phyloP scores from a whole-genome alignment of 2,113 vertebrate species.

The Cyprinus carpio region DNA sequence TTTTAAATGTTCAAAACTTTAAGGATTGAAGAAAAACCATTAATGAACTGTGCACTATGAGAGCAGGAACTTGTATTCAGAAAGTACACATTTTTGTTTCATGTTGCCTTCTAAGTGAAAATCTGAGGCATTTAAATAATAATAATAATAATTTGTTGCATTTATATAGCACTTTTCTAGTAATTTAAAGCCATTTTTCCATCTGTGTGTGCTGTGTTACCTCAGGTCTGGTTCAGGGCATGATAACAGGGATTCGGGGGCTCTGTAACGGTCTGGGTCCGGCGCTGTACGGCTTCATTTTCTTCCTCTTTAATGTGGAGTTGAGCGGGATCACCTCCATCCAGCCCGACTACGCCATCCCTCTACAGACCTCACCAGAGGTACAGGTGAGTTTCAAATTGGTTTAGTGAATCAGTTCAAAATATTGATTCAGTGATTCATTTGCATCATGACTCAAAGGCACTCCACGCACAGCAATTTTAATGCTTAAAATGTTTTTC shows the following conservation, averaged over 20 bases:
- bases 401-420: constrained; percentile 3
- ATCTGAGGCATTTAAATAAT: neutral
- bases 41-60: no score
- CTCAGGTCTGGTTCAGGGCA: constrained; percentile 91
- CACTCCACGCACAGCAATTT: neutral
- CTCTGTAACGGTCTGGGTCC: constrained; percentile 94
- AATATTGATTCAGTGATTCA: neutral
- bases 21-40: neutral
- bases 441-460: neutral
- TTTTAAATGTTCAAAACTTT: neutral
- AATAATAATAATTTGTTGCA: no score
- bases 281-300: constrained; percentile 93
- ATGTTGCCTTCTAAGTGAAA: neutral
- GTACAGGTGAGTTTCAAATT: constrained; percentile 1
- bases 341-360: constrained; percentile 70
- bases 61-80: neutral
- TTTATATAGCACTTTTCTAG: no score
- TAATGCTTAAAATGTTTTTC: neutral
- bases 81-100: neutral
- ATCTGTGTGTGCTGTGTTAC: neutral
- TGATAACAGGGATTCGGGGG: constrained; percentile 94
- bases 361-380: constrained; percentile 69
- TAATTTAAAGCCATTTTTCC: no score
- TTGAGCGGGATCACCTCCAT: constrained; percentile 82
- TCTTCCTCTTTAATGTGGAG: constrained; percentile 93